Evolutionary conservation across 2,113 vertebrate species (phyloP), one percentile per base, ranked within the genome.

Genomic region (Epinephelus moara): DNA sequence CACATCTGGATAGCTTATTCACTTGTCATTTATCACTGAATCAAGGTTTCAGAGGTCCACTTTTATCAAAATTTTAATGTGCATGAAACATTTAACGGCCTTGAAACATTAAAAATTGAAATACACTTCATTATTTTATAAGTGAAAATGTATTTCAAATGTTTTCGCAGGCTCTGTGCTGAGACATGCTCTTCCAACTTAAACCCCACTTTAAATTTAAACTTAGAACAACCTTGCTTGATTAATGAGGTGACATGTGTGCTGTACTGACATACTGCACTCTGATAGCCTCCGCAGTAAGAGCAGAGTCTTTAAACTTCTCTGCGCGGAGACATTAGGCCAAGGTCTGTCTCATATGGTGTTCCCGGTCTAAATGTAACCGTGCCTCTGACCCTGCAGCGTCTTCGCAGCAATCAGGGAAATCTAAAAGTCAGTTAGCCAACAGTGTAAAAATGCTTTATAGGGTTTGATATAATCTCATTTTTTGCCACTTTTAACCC

Each of bases 211-310:
- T 78, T 79, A 17, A 10, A 74, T 70, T 40, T 42, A 74, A 80
- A 33, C 72, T 80, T 72, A 63, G 67, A 76, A 77, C 80, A 85
- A 91, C 90, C 84, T 90, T 92, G 88, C 61, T 62, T 93, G 92
- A 90, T 90, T 90, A 91, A 93, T 91, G 87, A 83, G 84, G 68
- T 78, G 82, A 89, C 82, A 80, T 78, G 64, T 62, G 27, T 66
- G 50, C 63, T 85, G 82, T 70, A 67, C 70, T 67, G 78, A 81
- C 83, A 90, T 18, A 30, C 61, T 73, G 82, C 78, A 72, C 91
- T 89, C 47, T 70, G 75, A 88, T 75, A 71, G 70, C 25, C 27
- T 55, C 53, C 4, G 64, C 80, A 50, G 85, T 42, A 73, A 66
- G 61, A 82, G 42, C 33, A 60, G 23, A 71, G 56, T 78, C 85